Evolutionary conservation across 2,113 vertebrate species (phyloP).

Genomic region (Colistium nudipinnis): DNA sequence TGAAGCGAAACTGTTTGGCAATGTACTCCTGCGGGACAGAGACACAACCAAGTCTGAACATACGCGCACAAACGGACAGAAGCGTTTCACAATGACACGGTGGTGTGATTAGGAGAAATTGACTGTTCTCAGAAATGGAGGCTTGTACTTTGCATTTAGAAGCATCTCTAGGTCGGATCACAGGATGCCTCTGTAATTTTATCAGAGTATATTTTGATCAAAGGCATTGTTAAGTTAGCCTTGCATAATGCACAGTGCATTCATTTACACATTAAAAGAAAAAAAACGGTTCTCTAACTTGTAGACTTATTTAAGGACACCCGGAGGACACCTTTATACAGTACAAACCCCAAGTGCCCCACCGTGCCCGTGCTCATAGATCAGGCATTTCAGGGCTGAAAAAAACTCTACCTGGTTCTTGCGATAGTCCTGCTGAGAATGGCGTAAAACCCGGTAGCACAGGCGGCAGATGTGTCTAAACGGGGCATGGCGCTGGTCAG

Average conservation of each 20-base stretch:
- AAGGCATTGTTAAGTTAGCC: background rate
- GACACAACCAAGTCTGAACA: conserved; percentile 6
- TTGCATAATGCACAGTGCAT: background rate
- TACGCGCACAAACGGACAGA: background rate
- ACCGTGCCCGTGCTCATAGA: background rate
- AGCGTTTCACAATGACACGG: background rate
- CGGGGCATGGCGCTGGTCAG: conserved; percentile 95
- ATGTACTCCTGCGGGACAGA: conserved; percentile 90
- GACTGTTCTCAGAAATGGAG: background rate
- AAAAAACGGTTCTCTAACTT: background rate
- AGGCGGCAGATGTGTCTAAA: conserved; percentile 97
- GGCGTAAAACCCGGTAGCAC: conserved; percentile 94
- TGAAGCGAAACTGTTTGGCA: conserved; percentile 99
- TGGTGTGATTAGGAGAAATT: conserved; percentile 14
- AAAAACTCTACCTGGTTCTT: conserved; percentile 94
- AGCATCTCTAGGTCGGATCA: background rate
- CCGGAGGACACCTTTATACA: background rate
- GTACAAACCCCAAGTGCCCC: background rate
- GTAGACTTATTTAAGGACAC: background rate
- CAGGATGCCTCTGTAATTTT: background rate
- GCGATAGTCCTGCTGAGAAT: conserved; percentile 98
- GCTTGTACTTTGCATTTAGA: background rate
- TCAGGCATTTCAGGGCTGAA: background rate
- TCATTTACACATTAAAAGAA: background rate
- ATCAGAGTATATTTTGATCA: no score